A percentile compares a stretch with the other conserved stretches of the same genome.
Conservation (phyloP, 2,113 vertebrate species). For the Ailurus styani region DNA sequence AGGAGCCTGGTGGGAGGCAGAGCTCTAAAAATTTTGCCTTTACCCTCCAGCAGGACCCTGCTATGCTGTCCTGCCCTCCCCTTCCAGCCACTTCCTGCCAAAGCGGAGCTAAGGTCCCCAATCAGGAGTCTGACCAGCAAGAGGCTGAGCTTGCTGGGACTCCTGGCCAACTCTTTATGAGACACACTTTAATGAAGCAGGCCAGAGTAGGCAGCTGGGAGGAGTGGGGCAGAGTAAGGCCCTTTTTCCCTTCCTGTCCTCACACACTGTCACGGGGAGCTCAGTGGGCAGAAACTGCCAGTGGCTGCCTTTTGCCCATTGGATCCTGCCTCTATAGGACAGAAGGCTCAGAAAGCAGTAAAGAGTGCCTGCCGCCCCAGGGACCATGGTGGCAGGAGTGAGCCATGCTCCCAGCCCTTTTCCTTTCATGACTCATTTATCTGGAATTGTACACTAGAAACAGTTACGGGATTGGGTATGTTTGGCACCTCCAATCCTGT, state of each 20-base stretch:
- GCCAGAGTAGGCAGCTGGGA: not conserved
- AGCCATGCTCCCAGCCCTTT: not conserved
- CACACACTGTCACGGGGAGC: not conserved
- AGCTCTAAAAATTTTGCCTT: not conserved
- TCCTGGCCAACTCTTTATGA: not conserved
- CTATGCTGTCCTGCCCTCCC: not conserved
- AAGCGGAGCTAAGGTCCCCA: fast-evolving
- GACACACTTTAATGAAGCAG: not conserved
- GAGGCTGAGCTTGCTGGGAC: not conserved
- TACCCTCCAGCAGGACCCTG: not conserved
- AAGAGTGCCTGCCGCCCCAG: too few species aligned
- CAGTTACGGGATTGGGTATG: not conserved
- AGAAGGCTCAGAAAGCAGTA: not conserved
- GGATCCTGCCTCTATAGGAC: not conserved
- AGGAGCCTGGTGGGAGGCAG: not conserved
- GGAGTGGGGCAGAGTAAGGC: not conserved
- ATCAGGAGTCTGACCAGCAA: not conserved
- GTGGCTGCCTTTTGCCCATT: not conserved
- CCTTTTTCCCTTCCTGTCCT: not conserved
- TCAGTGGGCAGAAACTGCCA: not conserved
- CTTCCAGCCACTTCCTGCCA: not conserved
- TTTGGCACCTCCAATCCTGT: not conserved
- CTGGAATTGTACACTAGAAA: fast-evolving
- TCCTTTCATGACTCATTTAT: too few species aligned
- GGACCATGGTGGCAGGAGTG: not conserved